Evolutionary conservation across 2,113 vertebrate species (phyloP), one percentile per base, ranked within the genome.

Genomic region (Choloepus hoffmanni): DNA sequence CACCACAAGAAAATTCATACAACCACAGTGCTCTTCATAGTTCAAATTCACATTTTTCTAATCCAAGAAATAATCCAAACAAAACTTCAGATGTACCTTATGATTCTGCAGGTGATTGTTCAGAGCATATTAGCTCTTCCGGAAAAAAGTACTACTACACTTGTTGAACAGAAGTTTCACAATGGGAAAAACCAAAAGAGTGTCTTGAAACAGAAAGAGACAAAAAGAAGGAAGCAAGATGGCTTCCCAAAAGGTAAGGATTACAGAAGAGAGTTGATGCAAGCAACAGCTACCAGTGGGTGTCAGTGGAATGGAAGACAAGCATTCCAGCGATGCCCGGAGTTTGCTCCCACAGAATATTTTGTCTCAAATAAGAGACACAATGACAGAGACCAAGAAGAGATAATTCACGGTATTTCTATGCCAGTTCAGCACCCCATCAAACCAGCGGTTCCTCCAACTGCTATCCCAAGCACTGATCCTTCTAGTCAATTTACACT

Each of bases 131-230:
- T 99, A 99, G 99, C 98, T 99, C 99, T 90, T 99, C 99, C 97
- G 99, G 99, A 96, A 99, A 99, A 98, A 99, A 99, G 30, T 99
- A 99, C 97, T 99, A 99, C 97, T 99, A 99, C 98, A 99, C 99
- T 98, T 99, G 99, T 98, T 98, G 99, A 98, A 99, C 99, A 94
- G 99, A 99, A 98, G 99, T 99, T 97, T 99, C 99, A 93, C 99
- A 99, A 43, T 99, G 99, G 99, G 99, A 99, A 98, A 99, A 99
- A 98, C 99, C 99, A 95, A 99, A 99, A 99, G 99, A 99, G 95
- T 99, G 99, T 99, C 98, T 99, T 98, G 99, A 99, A 98, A 99
- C 99, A 99, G 99, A 99, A 97, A 99, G 97, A 99, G 99, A 96
- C 99, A 99, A 98, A 99, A 99, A 98, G 99, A 99, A 98, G 98